A percentile compares a stretch with the other conserved stretches of the same genome.
These are phyloP conservation scores for Eupeodes latifasciatus DNA, from an alignment of 2,888 invertebrate species.

Conservation along the genomic window DNA sequence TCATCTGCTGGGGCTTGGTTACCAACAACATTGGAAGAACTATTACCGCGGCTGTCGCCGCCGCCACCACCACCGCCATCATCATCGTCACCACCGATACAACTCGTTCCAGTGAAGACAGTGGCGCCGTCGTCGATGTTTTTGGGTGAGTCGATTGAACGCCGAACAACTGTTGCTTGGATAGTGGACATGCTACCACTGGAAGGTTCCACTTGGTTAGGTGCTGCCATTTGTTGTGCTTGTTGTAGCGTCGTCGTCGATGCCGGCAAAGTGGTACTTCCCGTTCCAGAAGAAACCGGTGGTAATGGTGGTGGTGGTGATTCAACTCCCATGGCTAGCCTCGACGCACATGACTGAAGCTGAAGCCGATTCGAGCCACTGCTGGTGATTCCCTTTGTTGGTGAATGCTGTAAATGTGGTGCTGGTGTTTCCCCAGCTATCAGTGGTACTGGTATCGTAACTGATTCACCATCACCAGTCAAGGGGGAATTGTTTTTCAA, in stretches of 20 bases:
- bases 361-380: conserved; percentile 31
- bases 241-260: conserved; percentile 26
- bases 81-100: conserved; percentile 44
- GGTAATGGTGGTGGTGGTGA: conserved; percentile 41
- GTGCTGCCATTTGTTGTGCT: conserved; percentile 43
- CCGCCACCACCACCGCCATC: conserved; percentile 28
- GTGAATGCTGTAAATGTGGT: conserved; percentile 38
- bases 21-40: conserved; percentile 66
- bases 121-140: conserved; percentile 35
- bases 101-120: conserved; percentile 63
- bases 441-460: conserved; percentile 34
- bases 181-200: conserved; percentile 17
- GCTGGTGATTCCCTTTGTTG: conserved; percentile 49
- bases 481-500: conserved; percentile 32
- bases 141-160: conserved; percentile 53
- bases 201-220: conserved; percentile 68
- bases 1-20: conserved; percentile 67
- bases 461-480: conserved; percentile 30
- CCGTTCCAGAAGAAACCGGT: conserved; percentile 2
- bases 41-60: conserved; percentile 4
- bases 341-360: conserved; percentile 72
- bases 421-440: conserved; percentile 46
- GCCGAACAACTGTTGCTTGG: conserved; percentile 59
- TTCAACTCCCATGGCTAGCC: conserved; percentile 53
- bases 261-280: conserved; percentile 42